These are phyloP conservation scores for Andrena hattorfiana DNA, from an alignment of 2,888 invertebrate genomes.

Conservation along the genomic window DNA sequence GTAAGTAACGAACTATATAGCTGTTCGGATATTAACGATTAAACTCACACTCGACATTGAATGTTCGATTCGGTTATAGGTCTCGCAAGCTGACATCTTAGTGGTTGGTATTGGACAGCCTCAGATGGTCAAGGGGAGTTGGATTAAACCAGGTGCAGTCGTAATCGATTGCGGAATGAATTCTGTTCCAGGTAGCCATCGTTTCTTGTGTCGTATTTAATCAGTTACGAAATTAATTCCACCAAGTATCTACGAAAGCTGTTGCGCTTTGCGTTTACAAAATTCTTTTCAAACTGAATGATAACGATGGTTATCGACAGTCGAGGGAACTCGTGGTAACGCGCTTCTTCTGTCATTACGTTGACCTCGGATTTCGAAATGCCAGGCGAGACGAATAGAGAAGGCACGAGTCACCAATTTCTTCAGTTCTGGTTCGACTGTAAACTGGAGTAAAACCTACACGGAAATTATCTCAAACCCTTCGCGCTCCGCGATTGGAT, in stretches of 20 bases:
- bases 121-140: conserved; percentile 95
- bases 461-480: too few relatives aligned
- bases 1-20: conserved; percentile 84
- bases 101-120: conserved; percentile 98
- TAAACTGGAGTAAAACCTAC: too few relatives aligned
- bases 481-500: too few relatives aligned
- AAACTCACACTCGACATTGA: not conserved
- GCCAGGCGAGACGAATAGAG: not conserved
- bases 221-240: too few relatives aligned
- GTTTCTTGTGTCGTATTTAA: too few relatives aligned
- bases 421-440: not conserved
- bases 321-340: not conserved
- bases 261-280: not conserved
- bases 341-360: not conserved
- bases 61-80: conserved; percentile 83
- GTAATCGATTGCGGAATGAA: conserved; percentile 99
- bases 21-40: not conserved
- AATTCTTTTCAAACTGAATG: not conserved
- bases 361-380: conserved; percentile 4
- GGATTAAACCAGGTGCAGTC: conserved; percentile 99
- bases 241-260: too few relatives aligned
- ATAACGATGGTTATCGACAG: not conserved
- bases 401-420: conserved; percentile 3
- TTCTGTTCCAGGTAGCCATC: conserved; percentile 90
- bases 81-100: conserved; percentile 95